Percentiles rank a stretch among this genome's conserved stretches.
Evolutionary conservation across 2,797 vertebrate genomes (phyloP).

Genomic region (Sebastes vulpes): DNA sequence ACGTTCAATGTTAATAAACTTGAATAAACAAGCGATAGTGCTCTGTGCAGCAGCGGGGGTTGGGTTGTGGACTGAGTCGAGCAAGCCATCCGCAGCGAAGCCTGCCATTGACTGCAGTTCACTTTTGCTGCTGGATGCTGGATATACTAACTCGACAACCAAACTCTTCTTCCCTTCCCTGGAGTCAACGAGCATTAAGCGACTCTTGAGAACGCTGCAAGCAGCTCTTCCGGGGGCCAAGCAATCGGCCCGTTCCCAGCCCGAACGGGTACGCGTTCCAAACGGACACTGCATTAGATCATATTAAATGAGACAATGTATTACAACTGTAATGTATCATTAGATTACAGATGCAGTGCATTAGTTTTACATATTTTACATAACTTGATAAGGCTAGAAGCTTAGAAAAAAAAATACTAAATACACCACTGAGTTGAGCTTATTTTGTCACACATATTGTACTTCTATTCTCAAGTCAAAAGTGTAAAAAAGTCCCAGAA

Average conservation of each 20-base stretch:
- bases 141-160: neutral
- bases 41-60: neutral
- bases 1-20: neutral
- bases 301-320: neutral
- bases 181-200: neutral
- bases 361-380: neutral
- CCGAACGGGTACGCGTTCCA: neutral
- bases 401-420: neutral
- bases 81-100: too few species aligned
- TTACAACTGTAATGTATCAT: neutral
- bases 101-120: neutral
- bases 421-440: neutral
- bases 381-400: neutral
- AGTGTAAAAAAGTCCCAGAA: neutral
- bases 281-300: neutral
- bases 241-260: neutral
- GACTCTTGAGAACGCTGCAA: neutral
- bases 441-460: neutral
- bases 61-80: neutral
- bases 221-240: fast-evolving
- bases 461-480: neutral
- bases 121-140: neutral
- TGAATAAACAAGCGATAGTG: neutral
- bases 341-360: neutral
- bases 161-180: neutral